These are phyloP conservation scores for Timema cristinae DNA, from an alignment of 2,888 invertebrate species.

Conservation along the genomic window DNA sequence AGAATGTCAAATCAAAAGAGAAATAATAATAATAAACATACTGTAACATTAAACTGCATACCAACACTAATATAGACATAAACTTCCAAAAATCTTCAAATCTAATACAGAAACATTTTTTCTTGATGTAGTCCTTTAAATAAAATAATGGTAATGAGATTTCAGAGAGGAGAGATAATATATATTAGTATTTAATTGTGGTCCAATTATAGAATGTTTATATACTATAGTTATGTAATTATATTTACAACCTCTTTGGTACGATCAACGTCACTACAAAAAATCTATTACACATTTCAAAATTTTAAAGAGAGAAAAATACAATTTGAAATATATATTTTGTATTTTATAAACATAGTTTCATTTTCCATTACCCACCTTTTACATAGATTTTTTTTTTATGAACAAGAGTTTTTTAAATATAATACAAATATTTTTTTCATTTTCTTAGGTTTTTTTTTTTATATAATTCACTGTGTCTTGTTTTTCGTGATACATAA, in stretches of 20 bases:
- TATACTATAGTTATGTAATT: slow-evolving; percentile 18
- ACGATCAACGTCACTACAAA: slow-evolving; percentile 29
- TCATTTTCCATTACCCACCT: background rate
- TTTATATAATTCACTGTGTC: too few relatives aligned
- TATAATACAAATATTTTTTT: too few relatives aligned
- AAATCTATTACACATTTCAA: slow-evolving; percentile 26
- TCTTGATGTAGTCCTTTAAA: too few relatives aligned
- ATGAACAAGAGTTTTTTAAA: too few relatives aligned
- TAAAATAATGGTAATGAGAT: background rate
- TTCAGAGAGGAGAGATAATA: slow-evolving; percentile 7
- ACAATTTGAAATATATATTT: slow-evolving; percentile 27
- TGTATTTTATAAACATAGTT: slow-evolving; percentile 11
- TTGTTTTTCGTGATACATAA: too few relatives aligned
- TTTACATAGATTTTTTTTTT: too few relatives aligned
- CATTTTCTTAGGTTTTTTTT: background rate
- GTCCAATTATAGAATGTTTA: slow-evolving; percentile 24
- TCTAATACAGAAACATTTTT: too few relatives aligned
- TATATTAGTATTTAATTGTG: slow-evolving; percentile 12
- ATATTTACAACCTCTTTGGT: slow-evolving; percentile 29
- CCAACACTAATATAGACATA: too few relatives aligned
- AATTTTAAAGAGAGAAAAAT: slow-evolving; percentile 24
- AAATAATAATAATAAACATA: too few relatives aligned
- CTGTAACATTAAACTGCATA: too few relatives aligned
- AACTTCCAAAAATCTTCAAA: too few relatives aligned
- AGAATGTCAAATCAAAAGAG: too few relatives aligned